A percentile compares a stretch with the other conserved stretches of the same genome.
Conservation (phyloP, 2,113 vertebrate species). For the Morone chrysops region DNA sequence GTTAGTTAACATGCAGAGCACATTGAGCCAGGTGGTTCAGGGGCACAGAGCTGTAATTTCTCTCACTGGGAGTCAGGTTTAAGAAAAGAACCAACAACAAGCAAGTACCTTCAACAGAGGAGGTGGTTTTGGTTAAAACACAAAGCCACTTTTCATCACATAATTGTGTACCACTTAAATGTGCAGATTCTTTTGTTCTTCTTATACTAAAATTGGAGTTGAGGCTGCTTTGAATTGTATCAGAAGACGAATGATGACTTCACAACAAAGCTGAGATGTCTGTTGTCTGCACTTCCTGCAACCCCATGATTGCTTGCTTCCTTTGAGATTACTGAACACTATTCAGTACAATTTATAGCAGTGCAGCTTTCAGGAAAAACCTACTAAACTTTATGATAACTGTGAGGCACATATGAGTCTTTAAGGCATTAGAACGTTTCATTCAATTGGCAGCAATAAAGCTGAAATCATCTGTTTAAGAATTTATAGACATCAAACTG, state of each 20-base stretch:
- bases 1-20: constrained; percentile 69
- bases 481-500: neutral
- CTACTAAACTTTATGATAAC: neutral
- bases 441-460: neutral
- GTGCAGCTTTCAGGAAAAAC: neutral
- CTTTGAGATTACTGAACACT: constrained; percentile 4
- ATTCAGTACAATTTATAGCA: neutral
- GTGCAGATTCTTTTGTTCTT: neutral
- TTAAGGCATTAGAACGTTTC: neutral
- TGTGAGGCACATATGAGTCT: neutral
- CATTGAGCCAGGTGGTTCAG: constrained; percentile 67
- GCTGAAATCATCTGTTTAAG: neutral
- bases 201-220: neutral
- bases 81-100: constrained; percentile 20
- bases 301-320: constrained; percentile 5
- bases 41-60: constrained; percentile 60
- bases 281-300: constrained; percentile 6
- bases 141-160: constrained; percentile 1
- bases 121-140: neutral
- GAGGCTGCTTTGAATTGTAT: constrained; percentile 13
- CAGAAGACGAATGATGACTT: constrained; percentile 4
- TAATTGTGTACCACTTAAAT: constrained; percentile 1
- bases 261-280: neutral
- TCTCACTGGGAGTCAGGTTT: constrained; percentile 53
- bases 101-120: neutral